Conservation (phyloP, 2,113 vertebrate genomes). For the Poeciliopsis prolifica region DNA sequence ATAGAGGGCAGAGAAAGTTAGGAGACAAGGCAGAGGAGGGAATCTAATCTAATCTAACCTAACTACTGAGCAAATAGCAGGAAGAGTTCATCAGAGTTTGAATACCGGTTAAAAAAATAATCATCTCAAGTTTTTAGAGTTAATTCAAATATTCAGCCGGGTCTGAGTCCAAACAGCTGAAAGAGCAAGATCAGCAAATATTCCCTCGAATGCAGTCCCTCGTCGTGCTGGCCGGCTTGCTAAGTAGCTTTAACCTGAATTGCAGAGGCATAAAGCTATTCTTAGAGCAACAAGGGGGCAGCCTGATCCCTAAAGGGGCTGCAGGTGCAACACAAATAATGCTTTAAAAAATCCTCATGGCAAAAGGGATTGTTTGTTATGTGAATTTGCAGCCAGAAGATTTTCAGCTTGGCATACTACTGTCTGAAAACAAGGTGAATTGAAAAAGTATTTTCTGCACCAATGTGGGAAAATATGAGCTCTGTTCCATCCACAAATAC, state of each 20-base stretch:
- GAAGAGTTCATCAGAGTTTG: slow-evolving; percentile 10
- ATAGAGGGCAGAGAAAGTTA: slow-evolving; percentile 34
- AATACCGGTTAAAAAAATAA: slow-evolving; percentile 24
- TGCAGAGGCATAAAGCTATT: slow-evolving; percentile 6
- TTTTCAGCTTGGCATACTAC: slow-evolving; percentile 6
- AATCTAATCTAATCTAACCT: neutral
- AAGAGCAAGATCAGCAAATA: slow-evolving; percentile 27
- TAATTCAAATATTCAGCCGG: slow-evolving; percentile 13
- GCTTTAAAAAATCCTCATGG: neutral
- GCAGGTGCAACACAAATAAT: neutral
- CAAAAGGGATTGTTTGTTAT: neutral
- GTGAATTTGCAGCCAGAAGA: slow-evolving; percentile 7
- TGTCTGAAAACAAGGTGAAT: neutral
- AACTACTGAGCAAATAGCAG: neutral
- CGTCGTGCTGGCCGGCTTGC: neutral
- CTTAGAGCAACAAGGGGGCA: slow-evolving; percentile 19
- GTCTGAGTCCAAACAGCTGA: slow-evolving; percentile 7
- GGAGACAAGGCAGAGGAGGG: slow-evolving; percentile 29
- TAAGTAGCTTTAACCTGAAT: slow-evolving; percentile 24
- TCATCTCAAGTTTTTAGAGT: slow-evolving; percentile 20
- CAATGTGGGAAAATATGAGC: neutral
- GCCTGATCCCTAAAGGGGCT: neutral
- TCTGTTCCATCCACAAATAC: neutral
- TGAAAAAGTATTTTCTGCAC: neutral
- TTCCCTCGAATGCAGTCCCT: slow-evolving; percentile 5